phyloP scores from a whole-genome alignment of 1,140 invertebrate genomes.

The Drosophila willistoni region DNA sequence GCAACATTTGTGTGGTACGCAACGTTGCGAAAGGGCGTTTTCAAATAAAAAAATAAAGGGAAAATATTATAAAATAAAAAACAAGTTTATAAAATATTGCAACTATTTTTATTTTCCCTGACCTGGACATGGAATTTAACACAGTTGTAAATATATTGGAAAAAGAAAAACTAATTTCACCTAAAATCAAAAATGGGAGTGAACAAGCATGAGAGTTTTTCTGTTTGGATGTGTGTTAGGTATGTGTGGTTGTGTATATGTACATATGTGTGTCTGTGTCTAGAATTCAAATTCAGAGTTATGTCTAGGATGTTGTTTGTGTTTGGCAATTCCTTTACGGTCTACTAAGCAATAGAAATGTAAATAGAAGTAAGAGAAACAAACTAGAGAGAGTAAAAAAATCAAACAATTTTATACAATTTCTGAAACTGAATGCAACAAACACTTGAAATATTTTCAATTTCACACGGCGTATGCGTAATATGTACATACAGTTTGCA shows the following conservation, averaged over 20 bases:
- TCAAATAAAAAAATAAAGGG: not conserved
- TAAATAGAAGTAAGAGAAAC: not conserved
- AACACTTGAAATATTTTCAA: conserved; percentile 34
- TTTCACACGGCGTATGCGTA: conserved; percentile 55
- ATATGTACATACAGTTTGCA: conserved; percentile 46
- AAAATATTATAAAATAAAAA: conserved; percentile 56
- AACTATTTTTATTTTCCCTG: conserved; percentile 68
- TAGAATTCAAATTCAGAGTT: conserved; percentile 40
- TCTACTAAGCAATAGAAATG: conserved; percentile 56
- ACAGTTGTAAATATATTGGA: conserved; percentile 52
- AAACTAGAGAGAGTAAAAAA: conserved; percentile 37
- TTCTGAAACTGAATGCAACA: not conserved
- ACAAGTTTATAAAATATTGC: conserved; percentile 46
- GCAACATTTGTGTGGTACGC: conserved; percentile 61
- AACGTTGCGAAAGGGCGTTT: conserved; percentile 24
- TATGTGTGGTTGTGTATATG: conserved; percentile 4
- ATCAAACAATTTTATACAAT: conserved; percentile 52
- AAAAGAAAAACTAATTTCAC: conserved; percentile 35
- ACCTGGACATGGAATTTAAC: conserved; percentile 40
- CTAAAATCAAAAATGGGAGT: conserved; percentile 4
- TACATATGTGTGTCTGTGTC: not conserved
- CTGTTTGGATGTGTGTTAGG: not conserved
- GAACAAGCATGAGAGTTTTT: not conserved
- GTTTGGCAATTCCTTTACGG: conserved; percentile 68
- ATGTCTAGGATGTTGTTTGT: conserved; percentile 71